Evolutionary conservation across 2,888 invertebrate species (phyloP).

Genomic region (Sinelater perroti): DNA sequence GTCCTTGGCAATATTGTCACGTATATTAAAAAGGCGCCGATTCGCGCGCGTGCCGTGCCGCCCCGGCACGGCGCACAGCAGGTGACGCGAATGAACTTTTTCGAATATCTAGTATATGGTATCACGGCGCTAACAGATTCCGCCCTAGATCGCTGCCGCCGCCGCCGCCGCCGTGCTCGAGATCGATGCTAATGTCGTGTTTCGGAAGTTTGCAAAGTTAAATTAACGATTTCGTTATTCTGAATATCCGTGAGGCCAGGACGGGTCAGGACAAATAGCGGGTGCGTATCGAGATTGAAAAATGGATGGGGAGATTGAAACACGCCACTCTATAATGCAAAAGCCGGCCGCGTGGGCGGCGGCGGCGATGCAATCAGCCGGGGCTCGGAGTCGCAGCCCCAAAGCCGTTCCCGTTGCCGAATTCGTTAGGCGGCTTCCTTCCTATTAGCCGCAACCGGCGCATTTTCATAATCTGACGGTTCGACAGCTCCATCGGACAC

Average conservation of each 20-base stretch:
- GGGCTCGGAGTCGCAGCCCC: slow-evolving; percentile 24
- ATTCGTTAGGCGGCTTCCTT: slow-evolving; percentile 35
- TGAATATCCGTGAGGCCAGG: slow-evolving; percentile 28
- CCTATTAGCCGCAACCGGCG: slow-evolving; percentile 21
- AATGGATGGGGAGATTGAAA: slow-evolving; percentile 38
- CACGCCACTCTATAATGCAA: slow-evolving; percentile 35
- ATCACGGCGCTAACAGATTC: slow-evolving; percentile 37
- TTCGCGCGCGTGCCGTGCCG: slow-evolving; percentile 28
- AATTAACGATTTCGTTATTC: slow-evolving; percentile 41
- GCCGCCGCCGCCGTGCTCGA: slow-evolving; percentile 24
- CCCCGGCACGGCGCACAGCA: slow-evolving; percentile 33
- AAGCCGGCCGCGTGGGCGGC: slow-evolving; percentile 14
- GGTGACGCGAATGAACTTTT: slow-evolving; percentile 37
- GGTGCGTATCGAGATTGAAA: slow-evolving; percentile 28
- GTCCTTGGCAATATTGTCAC: slow-evolving; percentile 33
- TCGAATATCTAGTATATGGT: slow-evolving; percentile 29
- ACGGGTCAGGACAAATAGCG: slow-evolving; percentile 27
- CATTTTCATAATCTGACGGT: slow-evolving; percentile 32
- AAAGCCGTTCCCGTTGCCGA: slow-evolving; percentile 24
- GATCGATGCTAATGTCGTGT: slow-evolving; percentile 41
- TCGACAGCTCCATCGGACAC: slow-evolving; percentile 39
- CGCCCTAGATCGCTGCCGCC: slow-evolving; percentile 26
- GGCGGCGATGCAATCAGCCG: slow-evolving; percentile 16
- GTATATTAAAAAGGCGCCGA: slow-evolving; percentile 35
- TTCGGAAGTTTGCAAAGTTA: slow-evolving; percentile 37